Percentiles rank a stretch among this genome's conserved stretches.
phyloP scores from a whole-genome alignment of 2,797 vertebrate genomes.

The Anableps anableps region DNA sequence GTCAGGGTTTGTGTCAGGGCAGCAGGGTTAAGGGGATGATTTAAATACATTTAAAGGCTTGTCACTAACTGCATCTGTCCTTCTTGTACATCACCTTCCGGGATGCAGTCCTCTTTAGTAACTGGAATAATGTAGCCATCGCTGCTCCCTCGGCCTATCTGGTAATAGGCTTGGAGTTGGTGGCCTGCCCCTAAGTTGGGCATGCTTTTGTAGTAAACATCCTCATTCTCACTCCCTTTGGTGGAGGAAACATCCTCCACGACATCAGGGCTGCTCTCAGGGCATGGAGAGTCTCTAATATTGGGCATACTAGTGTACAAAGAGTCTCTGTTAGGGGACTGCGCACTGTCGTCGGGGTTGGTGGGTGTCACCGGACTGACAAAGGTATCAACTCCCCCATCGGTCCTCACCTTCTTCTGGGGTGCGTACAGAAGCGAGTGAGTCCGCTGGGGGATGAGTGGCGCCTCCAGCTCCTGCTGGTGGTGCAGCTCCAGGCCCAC shows the following conservation, averaged over 20 bases:
- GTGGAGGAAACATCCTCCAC: slow-evolving; percentile 95
- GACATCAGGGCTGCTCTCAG: slow-evolving; percentile 91
- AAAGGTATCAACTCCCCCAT: slow-evolving; percentile 85
- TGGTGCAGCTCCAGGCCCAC: slow-evolving; percentile 89
- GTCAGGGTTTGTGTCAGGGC: slow-evolving; percentile 29
- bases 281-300: slow-evolving; percentile 95
- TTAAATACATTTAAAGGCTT: slow-evolving; percentile 93
- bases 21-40: slow-evolving; percentile 58
- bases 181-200: slow-evolving; percentile 94
- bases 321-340: slow-evolving; percentile 98
- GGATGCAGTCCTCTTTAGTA: slow-evolving; percentile 93
- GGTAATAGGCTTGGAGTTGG: slow-evolving; percentile 97
- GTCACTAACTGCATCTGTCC: slow-evolving; percentile 99
- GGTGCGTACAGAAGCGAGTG: slow-evolving; percentile 99
- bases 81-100: slow-evolving; percentile 96
- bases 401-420: slow-evolving; percentile 94
- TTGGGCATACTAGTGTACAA: slow-evolving; percentile 99
- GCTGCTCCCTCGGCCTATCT: slow-evolving; percentile 94
- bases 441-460: slow-evolving; percentile 98
- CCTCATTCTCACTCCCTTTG: slow-evolving; percentile 92
- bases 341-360: slow-evolving; percentile 88
- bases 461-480: slow-evolving; percentile 93
- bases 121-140: slow-evolving; percentile 98
- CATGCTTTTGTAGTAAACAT: slow-evolving; percentile 99
- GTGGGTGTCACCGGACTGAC: slow-evolving; percentile 89